A percentile compares a stretch with the other conserved stretches of the same genome.
phyloP scores from a whole-genome alignment of 1,140 invertebrate species.

The Trichonephila clavipes region DNA sequence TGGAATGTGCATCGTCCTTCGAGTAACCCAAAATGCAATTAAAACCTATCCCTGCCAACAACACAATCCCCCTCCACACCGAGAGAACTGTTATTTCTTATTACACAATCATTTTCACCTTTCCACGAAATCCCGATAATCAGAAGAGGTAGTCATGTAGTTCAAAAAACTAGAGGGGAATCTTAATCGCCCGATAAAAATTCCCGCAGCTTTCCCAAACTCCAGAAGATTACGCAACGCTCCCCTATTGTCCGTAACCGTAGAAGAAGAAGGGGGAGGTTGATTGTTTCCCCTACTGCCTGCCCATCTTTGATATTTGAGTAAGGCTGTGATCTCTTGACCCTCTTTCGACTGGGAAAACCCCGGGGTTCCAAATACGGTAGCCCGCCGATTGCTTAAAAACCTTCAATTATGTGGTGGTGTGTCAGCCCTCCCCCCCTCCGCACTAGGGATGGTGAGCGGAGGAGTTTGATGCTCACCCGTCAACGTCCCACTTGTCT shows the following conservation, averaged over 20 bases:
- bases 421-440: background rate
- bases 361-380: slow-evolving; percentile 21
- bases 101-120: background rate
- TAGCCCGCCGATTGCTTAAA: slow-evolving; percentile 19
- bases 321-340: slow-evolving; percentile 40
- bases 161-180: background rate
- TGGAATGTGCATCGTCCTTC: too few relatives aligned
- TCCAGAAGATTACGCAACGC: background rate
- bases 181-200: background rate
- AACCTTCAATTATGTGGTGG: slow-evolving; percentile 12
- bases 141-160: background rate
- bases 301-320: slow-evolving; percentile 19
- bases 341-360: slow-evolving; percentile 28
- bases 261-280: background rate
- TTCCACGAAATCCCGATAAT: background rate
- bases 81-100: background rate
- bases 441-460: background rate
- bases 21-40: too few relatives aligned
- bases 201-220: background rate
- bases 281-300: background rate
- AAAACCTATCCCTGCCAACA: too few relatives aligned
- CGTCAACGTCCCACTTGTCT: background rate
- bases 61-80: too few relatives aligned
- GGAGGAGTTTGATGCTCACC: slow-evolving; percentile 20
- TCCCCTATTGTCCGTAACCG: background rate